phyloP scores from a whole-genome alignment of 1,140 invertebrate species.

The Drosophila funebris region DNA sequence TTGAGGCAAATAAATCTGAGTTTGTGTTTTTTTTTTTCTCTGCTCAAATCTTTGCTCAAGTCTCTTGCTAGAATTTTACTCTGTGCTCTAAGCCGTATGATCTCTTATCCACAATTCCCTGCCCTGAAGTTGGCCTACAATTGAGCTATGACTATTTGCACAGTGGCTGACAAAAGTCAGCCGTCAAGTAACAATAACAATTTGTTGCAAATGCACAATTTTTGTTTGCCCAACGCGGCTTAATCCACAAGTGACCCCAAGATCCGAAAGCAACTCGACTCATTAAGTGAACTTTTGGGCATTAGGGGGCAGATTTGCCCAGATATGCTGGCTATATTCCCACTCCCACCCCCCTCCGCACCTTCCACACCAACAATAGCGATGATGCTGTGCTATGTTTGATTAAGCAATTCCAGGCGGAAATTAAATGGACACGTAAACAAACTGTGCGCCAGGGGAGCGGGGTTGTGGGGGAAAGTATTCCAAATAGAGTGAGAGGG shows the following conservation, averaged over 20 bases:
- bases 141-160: not conserved
- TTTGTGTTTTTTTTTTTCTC: constrained; percentile 10
- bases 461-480: no score
- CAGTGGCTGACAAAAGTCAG: constrained; percentile 29
- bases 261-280: constrained; percentile 50
- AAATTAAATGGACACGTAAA: constrained; percentile 82
- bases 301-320: constrained; percentile 52
- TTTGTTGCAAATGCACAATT: constrained; percentile 78
- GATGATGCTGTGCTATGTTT: constrained; percentile 59
- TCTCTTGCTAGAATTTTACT: not conserved
- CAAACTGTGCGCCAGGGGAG: constrained; percentile 51
- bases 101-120: constrained; percentile 34
- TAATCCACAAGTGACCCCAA: constrained; percentile 17
- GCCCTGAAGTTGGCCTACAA: not conserved
- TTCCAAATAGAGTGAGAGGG: not conserved
- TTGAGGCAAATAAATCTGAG: constrained; percentile 32
- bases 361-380: no score
- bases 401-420: constrained; percentile 80
- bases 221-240: constrained; percentile 34
- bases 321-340: constrained; percentile 9
- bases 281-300: constrained; percentile 65
- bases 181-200: constrained; percentile 66
- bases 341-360: no score
- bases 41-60: no score
- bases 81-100: constrained; percentile 13